Base-by-base conservation (phyloP, 2,888 invertebrate species). In the Bedellia somnulentella region DNA sequence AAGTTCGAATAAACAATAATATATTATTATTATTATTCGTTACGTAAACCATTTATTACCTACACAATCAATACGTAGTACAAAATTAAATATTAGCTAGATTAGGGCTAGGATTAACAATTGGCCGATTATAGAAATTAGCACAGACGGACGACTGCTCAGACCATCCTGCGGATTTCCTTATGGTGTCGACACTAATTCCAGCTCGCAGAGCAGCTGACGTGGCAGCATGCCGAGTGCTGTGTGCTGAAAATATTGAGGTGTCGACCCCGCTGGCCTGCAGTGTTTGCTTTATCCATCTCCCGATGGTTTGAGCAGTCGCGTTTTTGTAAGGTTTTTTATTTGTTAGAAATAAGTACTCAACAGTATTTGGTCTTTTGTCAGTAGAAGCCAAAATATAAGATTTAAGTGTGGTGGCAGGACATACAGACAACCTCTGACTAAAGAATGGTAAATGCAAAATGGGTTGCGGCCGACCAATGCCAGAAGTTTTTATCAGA, bases 191-290 rank as follows among this genome's bases (percentile, higher is more conserved):
- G 11, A 32, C 23, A 12, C 13, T 18, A 6, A 32, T 15, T 9
- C 32, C 32, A 16, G 16, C 16, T 17, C 13, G 21, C 9, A 8
- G 13, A 8, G 36, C 33, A 2, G 32, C 24, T 11, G 36, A 36
- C 1, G 36, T 34, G 12, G 34, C 12, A n/a, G 36, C 34, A 15
- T 34, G 36, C 6, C 36, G 28, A n/a, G 36, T 36, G 15, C 36
- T 36, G 18, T 34, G 34, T 3, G 34, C 28, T 10, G 24, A 17
- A 22, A 32, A 32, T 4, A 29, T 24, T 15, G 28, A 8, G 4
- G 15, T 18, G 24, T 36, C 29, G 4, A 36, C 24, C n/a, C 36
- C 36, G 10, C 29, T 26, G 9, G 28, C 25, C 8, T 3, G 3
- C 9, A 36, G 14, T 9, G 15, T 23, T 12, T 25, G 14, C 24